These are phyloP conservation scores for Thalpophila matura DNA, from an alignment of 2,888 invertebrate species.

Conservation along the genomic window DNA sequence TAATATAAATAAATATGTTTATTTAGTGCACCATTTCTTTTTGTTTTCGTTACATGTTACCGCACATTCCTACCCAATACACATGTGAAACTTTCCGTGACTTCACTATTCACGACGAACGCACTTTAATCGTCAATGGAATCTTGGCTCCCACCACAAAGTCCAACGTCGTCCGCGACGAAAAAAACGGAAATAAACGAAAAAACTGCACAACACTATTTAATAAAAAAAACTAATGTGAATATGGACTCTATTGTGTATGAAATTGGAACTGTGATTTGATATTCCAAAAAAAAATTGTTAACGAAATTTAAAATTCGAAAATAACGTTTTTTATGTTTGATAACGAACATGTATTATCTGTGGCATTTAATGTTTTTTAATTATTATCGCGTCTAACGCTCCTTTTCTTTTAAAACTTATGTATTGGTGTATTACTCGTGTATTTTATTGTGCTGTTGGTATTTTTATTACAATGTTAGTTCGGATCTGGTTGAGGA, in stretches of 20 bases:
- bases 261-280: conserved; percentile 85
- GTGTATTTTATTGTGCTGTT: conserved; percentile 75
- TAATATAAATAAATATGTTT: conserved; percentile 77
- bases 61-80: conserved; percentile 89
- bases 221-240: conserved; percentile 43
- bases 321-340: conserved; percentile 67
- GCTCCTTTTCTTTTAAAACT: conserved; percentile 70
- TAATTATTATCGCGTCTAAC: conserved; percentile 72
- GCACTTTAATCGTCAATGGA: conserved; percentile 81
- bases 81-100: conserved; percentile 77
- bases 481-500: conserved; percentile 91
- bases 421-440: conserved; percentile 59
- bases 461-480: conserved; percentile 68
- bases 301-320: conserved; percentile 64
- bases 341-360: conserved; percentile 82
- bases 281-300: conserved; percentile 62
- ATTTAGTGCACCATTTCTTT: conserved; percentile 90
- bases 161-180: conserved; percentile 90
- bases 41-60: conserved; percentile 90
- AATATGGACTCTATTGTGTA: conserved; percentile 71
- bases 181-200: conserved; percentile 89
- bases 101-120: conserved; percentile 70
- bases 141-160: conserved; percentile 87
- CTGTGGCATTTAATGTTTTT: conserved; percentile 81
- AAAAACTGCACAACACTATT: conserved; percentile 50